phyloP scores from a whole-genome alignment of 2,888 invertebrate species.

The Nebria brevicollis region DNA sequence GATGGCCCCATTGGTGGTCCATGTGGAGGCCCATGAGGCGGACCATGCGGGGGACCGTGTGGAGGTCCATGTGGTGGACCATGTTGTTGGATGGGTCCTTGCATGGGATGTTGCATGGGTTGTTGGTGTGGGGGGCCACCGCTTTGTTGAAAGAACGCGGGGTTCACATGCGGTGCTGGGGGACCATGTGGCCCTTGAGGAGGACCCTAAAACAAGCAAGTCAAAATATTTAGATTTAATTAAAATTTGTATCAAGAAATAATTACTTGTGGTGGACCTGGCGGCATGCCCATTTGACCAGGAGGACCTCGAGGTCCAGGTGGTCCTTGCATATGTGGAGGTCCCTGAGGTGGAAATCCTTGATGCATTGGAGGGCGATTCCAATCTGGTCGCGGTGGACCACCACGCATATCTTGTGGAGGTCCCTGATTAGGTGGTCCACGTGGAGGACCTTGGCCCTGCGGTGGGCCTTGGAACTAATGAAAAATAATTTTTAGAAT shows the following conservation, averaged over 20 bases:
- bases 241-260: not conserved
- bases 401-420: slow-evolving; percentile 56
- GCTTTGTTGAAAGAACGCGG: slow-evolving; percentile 92
- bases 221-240: not conserved
- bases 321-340: slow-evolving; percentile 76
- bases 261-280: slow-evolving; percentile 64
- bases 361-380: slow-evolving; percentile 79
- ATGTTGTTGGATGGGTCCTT: slow-evolving; percentile 65
- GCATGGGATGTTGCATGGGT: slow-evolving; percentile 67
- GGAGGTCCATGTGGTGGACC: slow-evolving; percentile 71
- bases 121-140: slow-evolving; percentile 67
- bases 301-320: slow-evolving; percentile 71
- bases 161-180: slow-evolving; percentile 95
- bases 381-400: slow-evolving; percentile 77
- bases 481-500: slow-evolving; percentile 47
- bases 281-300: slow-evolving; percentile 63
- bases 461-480: slow-evolving; percentile 68
- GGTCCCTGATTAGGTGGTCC: slow-evolving; percentile 71
- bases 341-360: slow-evolving; percentile 73
- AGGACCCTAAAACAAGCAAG: slow-evolving; percentile 51
- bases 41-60: slow-evolving; percentile 73
- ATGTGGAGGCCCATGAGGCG: slow-evolving; percentile 74
- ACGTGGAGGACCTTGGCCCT: slow-evolving; percentile 68
- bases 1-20: slow-evolving; percentile 69
- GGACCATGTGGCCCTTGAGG: slow-evolving; percentile 68